Evolutionary conservation across 1,140 invertebrate genomes (phyloP).

Genomic region (Agrypnia vestita): DNA sequence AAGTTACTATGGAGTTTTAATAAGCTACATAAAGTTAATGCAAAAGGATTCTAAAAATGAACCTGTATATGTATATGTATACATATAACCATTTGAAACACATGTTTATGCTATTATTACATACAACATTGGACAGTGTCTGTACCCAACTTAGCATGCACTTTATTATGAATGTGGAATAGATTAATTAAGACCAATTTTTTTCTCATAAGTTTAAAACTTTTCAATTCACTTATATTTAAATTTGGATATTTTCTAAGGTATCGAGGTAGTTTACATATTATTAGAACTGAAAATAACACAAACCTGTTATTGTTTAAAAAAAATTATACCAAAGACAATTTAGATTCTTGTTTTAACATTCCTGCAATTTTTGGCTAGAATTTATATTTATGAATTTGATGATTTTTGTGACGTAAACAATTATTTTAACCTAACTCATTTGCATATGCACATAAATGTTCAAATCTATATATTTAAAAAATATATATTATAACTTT

Average conservation of each 20-base stretch:
- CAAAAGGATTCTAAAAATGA: too few species aligned
- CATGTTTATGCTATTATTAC: too few species aligned
- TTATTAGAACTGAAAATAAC: not conserved
- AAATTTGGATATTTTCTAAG: slow-evolving; percentile 19
- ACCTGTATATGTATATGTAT: too few species aligned
- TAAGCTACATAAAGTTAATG: too few species aligned
- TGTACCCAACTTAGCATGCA: too few species aligned
- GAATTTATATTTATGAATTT: slow-evolving; percentile 24
- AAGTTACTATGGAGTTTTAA: too few species aligned
- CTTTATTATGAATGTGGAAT: not conserved
- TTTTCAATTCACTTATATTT: slow-evolving; percentile 12
- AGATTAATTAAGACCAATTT: not conserved
- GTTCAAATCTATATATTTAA: too few species aligned
- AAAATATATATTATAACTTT: too few species aligned
- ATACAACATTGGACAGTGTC: too few species aligned
- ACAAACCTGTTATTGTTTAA: slow-evolving; percentile 11
- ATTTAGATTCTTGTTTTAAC: slow-evolving; percentile 9
- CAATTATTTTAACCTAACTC: too few species aligned
- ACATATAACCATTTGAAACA: too few species aligned
- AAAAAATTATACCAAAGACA: slow-evolving; percentile 37
- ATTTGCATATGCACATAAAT: too few species aligned
- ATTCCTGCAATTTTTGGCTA: slow-evolving; percentile 19
- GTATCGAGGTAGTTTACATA: not conserved
- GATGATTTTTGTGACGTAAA: slow-evolving; percentile 3
- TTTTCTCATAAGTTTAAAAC: not conserved